A percentile compares a stretch with the other conserved stretches of the same genome.
These are phyloP conservation scores for Galaxias olidus DNA, from an alignment of 2,797 vertebrate species.

Conservation along the genomic window DNA sequence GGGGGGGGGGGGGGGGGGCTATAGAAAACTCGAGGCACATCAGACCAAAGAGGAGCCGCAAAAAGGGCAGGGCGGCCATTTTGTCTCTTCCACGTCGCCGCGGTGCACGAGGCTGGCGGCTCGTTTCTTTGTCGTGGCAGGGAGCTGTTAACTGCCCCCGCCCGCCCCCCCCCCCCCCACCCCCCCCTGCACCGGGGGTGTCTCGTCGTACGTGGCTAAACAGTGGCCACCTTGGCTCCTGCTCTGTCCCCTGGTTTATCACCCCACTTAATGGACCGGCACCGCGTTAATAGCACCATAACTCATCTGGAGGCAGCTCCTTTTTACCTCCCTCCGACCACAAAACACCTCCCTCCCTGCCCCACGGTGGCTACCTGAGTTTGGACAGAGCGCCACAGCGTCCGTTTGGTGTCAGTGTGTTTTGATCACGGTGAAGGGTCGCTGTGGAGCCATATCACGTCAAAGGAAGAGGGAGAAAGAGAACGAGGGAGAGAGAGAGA, in stretches of 20 bases:
- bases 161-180: too few species aligned
- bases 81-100: conserved; percentile 18
- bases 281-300: conserved; percentile 3
- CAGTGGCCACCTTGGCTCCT: not conserved
- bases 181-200: not conserved
- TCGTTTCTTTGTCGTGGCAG: not conserved
- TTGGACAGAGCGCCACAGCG: too few species aligned
- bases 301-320: not conserved
- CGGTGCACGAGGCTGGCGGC: conserved; percentile 6
- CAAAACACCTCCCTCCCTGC: not conserved
- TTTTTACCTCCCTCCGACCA: not conserved
- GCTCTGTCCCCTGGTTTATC: not conserved
- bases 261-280: conserved; percentile 2
- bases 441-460: too few species aligned
- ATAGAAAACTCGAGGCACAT: too few species aligned
- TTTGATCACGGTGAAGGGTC: too few species aligned
- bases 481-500: not conserved
- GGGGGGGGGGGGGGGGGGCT: too few species aligned
- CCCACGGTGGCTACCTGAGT: not conserved
- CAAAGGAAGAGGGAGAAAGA: too few species aligned
- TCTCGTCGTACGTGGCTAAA: not conserved
- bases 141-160: conserved; percentile 9
- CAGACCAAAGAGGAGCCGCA: not conserved
- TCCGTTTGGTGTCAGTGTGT: too few species aligned
- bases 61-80: conserved; percentile 21